A percentile compares a stretch with the other conserved stretches of the same genome.
Conservation (phyloP, 2,113 vertebrate species). For the Lophotis ruficrista region DNA sequence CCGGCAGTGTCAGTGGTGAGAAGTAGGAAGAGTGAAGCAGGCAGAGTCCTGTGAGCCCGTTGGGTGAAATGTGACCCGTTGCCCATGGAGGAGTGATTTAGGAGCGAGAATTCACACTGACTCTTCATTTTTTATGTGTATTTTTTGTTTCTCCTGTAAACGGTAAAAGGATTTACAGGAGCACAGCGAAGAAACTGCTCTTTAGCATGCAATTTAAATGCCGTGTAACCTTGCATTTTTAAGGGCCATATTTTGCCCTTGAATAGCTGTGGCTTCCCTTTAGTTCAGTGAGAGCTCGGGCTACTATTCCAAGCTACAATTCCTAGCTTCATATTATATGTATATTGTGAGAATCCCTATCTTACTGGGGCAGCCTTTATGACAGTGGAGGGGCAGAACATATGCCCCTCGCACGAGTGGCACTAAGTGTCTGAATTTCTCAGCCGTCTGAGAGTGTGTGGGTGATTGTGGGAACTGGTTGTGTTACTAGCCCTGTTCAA, state of each 20-base stretch:
- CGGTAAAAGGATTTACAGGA: neutral
- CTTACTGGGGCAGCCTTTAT: neutral
- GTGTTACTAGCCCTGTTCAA: neutral
- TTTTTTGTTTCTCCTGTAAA: neutral
- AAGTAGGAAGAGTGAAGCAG: neutral
- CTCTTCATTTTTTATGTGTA: neutral
- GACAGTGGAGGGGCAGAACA: neutral
- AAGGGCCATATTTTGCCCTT: neutral
- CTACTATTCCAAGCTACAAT: neutral
- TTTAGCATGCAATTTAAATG: neutral
- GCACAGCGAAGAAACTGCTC: neutral
- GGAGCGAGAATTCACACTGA: neutral
- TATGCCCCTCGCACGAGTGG: fast-evolving
- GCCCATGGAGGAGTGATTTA: neutral
- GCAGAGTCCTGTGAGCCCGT: neutral
- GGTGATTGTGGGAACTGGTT: neutral
- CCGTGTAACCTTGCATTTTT: neutral
- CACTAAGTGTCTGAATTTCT: neutral
- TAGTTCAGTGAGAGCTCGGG: neutral
- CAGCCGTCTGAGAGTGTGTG: too few relatives aligned
- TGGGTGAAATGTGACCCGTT: fast-evolving
- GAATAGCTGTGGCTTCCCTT: neutral
- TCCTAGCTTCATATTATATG: neutral
- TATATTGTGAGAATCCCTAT: neutral
- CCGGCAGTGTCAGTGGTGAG: neutral